A percentile compares a stretch with the other conserved stretches of the same genome.
These are phyloP conservation scores for Fratercula arctica DNA, from an alignment of 2,797 vertebrate genomes.

Conservation along the genomic window DNA sequence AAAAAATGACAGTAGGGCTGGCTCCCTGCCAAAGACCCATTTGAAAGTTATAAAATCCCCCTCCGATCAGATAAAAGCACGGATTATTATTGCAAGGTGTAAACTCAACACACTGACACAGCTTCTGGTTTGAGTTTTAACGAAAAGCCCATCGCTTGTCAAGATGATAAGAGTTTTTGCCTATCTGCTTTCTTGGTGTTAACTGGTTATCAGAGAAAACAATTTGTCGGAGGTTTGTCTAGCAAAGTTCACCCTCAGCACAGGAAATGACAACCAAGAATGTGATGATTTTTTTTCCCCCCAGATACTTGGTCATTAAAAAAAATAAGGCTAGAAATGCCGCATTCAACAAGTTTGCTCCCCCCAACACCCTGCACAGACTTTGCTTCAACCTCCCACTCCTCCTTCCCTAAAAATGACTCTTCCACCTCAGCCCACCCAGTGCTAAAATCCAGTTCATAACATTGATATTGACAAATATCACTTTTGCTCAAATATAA, in stretches of 20 bases:
- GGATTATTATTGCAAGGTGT: conserved; percentile 72
- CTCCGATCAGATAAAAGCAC: conserved; percentile 70
- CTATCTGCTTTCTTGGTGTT: background rate
- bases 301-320: background rate
- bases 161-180: background rate
- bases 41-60: conserved; percentile 71
- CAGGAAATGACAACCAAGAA: background rate
- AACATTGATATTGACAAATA: background rate
- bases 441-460: background rate
- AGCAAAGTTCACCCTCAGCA: background rate
- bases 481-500: background rate
- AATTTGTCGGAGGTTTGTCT: conserved; percentile 34
- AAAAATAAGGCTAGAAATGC: background rate
- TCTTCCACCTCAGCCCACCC: background rate
- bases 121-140: conserved; percentile 73
- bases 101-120: conserved; percentile 64
- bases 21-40: conserved; percentile 61
- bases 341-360: accelerated
- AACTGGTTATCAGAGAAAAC: background rate
- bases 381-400: background rate
- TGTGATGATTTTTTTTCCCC: background rate
- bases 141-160: conserved; percentile 20
- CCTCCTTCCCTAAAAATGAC: background rate
- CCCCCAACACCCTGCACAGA: background rate
- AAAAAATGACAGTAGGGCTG: conserved; percentile 69